Evolutionary conservation across 2,888 invertebrate genomes (phyloP), one percentile per base, ranked within the genome.

Genomic region (Ophonus ardosiacus): DNA sequence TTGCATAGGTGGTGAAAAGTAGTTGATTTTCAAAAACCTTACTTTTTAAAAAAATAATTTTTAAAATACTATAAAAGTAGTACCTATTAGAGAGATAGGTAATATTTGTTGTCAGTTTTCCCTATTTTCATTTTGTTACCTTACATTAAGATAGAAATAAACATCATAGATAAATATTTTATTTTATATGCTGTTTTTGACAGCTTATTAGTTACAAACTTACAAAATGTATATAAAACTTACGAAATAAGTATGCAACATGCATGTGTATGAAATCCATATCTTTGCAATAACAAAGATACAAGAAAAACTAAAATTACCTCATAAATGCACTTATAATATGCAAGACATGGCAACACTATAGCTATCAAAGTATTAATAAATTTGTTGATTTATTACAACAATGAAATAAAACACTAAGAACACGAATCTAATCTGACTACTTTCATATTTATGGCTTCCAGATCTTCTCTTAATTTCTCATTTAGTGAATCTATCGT

Each of bases 381-480:
- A 81, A 81, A 81, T 81, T 71, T 71, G 68, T 65, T 43, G 65
- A 57, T 24, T n/a, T n/a, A n/a, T 68, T 68, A 65, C 43, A 63
- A 63, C 65, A 63, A 24, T 63, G 15, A 40, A 81, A 43, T 65
- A 81, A 80, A 56, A 81, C 38, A 71, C 79, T 88, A 88, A 87
- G 88, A 90, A 89, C 95, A 96, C 87, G 92, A 92, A 88, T 95
- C 93, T 89, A 95, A 95, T 87, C 92, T 91, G 86, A 94, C 93
- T 31, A 95, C 94, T 88, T 93, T 93, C 65, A 89, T 89, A 87
- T 94, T 94, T 86, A 96, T 95, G 79, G 92, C 92, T 21, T 89
- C 90, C 76, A 95, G 92, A 89, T 96, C 94, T 18, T 90, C 89
- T 81, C 92, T 92, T 93, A 97, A 96, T 89, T 93, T 92, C 1